Evolutionary conservation across 2,113 vertebrate species (phyloP), one percentile per base, ranked within the genome.

Genomic region (Passer domesticus): DNA sequence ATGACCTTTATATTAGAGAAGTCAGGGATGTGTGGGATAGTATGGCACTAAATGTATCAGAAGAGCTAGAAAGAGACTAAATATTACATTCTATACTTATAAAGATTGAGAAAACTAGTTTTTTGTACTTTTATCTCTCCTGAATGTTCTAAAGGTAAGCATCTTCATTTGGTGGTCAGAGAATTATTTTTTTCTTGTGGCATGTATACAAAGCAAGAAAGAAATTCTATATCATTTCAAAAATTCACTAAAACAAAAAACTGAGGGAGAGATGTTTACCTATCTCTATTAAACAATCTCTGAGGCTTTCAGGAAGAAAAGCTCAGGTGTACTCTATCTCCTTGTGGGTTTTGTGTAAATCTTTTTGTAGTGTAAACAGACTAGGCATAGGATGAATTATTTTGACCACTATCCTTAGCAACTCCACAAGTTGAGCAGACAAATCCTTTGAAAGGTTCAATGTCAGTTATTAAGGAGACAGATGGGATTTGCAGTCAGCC

Each of bases 401-500:
- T 88, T 88, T 62, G 63, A 64, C 59, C 59, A 66, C 75, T 80
- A 5, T 66, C 39, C 33, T 93, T 63, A 86, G 39, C 75, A 95
- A 43, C 16, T 69, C 77, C 75, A 43, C 17, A 37, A 62, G 16
- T 41, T 85, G 67, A 3, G 12, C 66, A 87, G 72, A 53, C 53
- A 90, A 91, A 93, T 25, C 25, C 87, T 94, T 62, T 85, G 58
- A 88, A 88, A 86, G 37, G 7, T 93, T 91, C 74, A 19, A 4
- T 90, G 74, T n/a, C 75, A 56, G 74, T 64, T 68, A 78, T 95
- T 89, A 84, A 13, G 35, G 67, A 88, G 78, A 94, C 18, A 93
- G 44, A 91, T 83, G 70, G 15, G 46, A 66, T 85, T 73, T 6
- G 0, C 41, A 91, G 41, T 35, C 62, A 73, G 35, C 11, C 58